phyloP scores from a whole-genome alignment of 2,797 vertebrate species.

The Sparus aurata region DNA sequence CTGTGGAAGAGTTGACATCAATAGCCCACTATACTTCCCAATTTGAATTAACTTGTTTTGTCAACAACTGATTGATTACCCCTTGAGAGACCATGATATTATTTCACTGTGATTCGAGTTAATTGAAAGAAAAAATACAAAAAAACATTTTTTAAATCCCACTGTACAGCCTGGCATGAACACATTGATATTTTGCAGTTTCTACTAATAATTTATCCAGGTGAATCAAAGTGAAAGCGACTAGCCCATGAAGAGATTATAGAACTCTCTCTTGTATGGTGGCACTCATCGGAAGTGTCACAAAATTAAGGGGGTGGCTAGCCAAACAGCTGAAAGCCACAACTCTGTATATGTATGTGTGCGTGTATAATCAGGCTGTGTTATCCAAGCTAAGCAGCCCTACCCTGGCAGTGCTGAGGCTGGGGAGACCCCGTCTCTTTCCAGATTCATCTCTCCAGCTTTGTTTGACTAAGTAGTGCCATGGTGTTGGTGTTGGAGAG shows the following conservation, averaged over 20 bases:
- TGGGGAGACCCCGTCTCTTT: slow-evolving; percentile 75
- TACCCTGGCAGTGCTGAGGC: slow-evolving; percentile 67
- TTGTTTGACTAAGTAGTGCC: slow-evolving; percentile 83
- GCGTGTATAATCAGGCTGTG: slow-evolving; percentile 60
- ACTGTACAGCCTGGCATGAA: slow-evolving; percentile 11
- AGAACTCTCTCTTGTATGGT: slow-evolving; percentile 35
- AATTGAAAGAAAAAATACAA: not conserved
- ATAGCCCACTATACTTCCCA: not conserved
- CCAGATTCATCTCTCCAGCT: slow-evolving; percentile 81
- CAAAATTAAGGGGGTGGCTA: slow-evolving; percentile 28
- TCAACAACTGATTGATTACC: not conserved
- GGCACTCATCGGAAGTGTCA: slow-evolving; percentile 48
- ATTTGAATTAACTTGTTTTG: not conserved
- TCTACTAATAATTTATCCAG: slow-evolving; percentile 43
- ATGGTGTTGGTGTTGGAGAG: slow-evolving; percentile 80
- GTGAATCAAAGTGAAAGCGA: slow-evolving; percentile 15
- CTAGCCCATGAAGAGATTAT: slow-evolving; percentile 32
- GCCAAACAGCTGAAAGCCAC: slow-evolving; percentile 59
- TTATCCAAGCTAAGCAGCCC: slow-evolving; percentile 67
- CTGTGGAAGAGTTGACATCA: not conserved
- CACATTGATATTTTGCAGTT: slow-evolving; percentile 40
- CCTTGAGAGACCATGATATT: not conserved
- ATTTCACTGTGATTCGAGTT: slow-evolving; percentile 23
- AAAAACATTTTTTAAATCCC: slow-evolving; percentile 3
- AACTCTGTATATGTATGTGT: slow-evolving; percentile 34